phyloP scores from a whole-genome alignment of 2,888 invertebrate genomes.

The Parnassius apollo region DNA sequence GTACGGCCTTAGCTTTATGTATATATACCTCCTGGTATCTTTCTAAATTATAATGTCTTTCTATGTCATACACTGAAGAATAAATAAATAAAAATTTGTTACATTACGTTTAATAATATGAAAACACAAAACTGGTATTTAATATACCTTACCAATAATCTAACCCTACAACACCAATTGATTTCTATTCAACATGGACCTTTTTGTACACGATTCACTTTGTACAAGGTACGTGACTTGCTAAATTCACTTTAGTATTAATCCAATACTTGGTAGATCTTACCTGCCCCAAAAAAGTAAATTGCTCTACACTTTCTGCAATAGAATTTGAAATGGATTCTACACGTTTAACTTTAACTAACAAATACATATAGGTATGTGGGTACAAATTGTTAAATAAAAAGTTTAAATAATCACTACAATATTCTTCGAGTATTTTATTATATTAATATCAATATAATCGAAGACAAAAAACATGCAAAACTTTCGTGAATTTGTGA shows the following conservation, averaged over 20 bases:
- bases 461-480: too few relatives aligned
- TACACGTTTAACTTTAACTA: conserved; percentile 3
- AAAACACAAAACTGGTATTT: not conserved
- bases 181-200: conserved; percentile 48
- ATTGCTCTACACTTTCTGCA: conserved; percentile 31
- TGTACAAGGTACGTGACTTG: conserved; percentile 58
- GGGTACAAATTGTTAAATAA: not conserved
- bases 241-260: conserved; percentile 60
- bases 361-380: not conserved
- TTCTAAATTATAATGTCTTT: too few relatives aligned
- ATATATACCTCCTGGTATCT: too few relatives aligned
- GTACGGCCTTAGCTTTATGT: too few relatives aligned
- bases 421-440: too few relatives aligned
- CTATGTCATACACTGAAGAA: too few relatives aligned
- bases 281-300: conserved; percentile 33
- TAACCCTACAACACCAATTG: conserved; percentile 35
- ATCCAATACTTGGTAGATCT: conserved; percentile 48
- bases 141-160: conserved; percentile 14
- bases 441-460: too few relatives aligned
- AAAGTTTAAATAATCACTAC: too few relatives aligned
- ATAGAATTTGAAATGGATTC: conserved; percentile 24
- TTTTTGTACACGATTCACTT: conserved; percentile 55
- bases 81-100: too few relatives aligned
- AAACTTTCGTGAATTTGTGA: too few relatives aligned
- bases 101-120: too few relatives aligned